Evolutionary conservation across 2,113 vertebrate genomes (phyloP).

Genomic region (Raphicerus campestris): DNA sequence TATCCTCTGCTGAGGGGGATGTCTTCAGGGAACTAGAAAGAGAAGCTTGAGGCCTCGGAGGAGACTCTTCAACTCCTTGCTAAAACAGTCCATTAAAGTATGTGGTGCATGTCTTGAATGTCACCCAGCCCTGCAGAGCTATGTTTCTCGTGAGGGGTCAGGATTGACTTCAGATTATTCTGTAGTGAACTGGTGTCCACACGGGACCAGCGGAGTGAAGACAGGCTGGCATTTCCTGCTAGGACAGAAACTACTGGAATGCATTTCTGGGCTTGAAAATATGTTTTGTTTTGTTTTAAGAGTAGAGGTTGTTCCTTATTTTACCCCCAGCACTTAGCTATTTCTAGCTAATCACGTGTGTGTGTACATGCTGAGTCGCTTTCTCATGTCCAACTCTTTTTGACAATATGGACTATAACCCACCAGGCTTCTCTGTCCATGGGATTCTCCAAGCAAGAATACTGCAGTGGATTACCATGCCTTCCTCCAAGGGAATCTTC

Average conservation of each 20-base stretch:
- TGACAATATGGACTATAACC: background rate
- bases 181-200: background rate
- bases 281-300: background rate
- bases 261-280: background rate
- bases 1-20: background rate
- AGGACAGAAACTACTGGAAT: fast-evolving
- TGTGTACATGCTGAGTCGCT: fast-evolving
- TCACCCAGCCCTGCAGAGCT: background rate
- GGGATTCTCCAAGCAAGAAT: background rate
- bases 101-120: background rate
- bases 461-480: background rate
- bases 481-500: background rate
- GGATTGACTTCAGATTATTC: too few species aligned
- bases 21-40: background rate
- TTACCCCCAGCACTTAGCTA: background rate
- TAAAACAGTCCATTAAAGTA: background rate
- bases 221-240: background rate
- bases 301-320: background rate
- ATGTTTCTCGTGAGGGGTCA: background rate
- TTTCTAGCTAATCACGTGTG: background rate
- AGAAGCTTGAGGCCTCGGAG: background rate
- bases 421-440: background rate
- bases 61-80: background rate
- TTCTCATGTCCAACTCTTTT: background rate
- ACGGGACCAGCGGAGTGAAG: fast-evolving